Percentiles rank a stretch among this genome's conserved stretches.
phyloP scores from a whole-genome alignment of 2,888 invertebrate species.

The Thalpophila matura region DNA sequence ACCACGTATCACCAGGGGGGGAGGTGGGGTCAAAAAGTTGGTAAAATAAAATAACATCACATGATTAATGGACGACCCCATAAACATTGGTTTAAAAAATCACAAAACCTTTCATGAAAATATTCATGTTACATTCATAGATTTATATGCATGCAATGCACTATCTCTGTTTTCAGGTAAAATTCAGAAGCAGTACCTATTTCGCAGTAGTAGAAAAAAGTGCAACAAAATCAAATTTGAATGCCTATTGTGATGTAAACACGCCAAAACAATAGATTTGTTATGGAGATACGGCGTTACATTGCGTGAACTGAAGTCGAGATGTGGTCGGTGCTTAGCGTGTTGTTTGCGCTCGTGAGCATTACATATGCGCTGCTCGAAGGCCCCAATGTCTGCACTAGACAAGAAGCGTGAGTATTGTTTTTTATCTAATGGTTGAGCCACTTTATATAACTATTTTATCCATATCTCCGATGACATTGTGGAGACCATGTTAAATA shows the following conservation, averaged over 20 bases:
- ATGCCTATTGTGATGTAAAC: constrained; percentile 75
- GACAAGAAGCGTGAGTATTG: constrained; percentile 87
- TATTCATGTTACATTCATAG: no score
- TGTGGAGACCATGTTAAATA: no score
- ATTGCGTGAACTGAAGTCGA: constrained; percentile 73
- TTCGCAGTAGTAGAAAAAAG: constrained; percentile 44
- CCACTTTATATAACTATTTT: no score
- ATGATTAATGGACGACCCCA: no score
- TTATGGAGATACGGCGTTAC: constrained; percentile 79
- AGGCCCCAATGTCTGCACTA: constrained; percentile 95
- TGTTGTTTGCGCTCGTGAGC: constrained; percentile 72
- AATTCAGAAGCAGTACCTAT: constrained; percentile 25
- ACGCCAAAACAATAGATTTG: constrained; percentile 79
- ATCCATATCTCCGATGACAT: no score
- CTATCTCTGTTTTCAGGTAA: constrained; percentile 48
- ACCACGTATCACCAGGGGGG: no score
- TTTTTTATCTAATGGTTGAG: constrained; percentile 5
- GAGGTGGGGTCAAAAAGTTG: no score
- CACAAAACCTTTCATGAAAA: no score
- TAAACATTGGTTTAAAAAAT: no score
- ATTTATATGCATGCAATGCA: constrained; percentile 16
- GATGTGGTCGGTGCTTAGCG: constrained; percentile 78
- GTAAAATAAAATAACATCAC: no score
- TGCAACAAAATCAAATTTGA: constrained; percentile 65
- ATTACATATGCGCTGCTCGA: constrained; percentile 84